phyloP scores from a whole-genome alignment of 2,113 vertebrate genomes.

The Podilymbus podiceps region DNA sequence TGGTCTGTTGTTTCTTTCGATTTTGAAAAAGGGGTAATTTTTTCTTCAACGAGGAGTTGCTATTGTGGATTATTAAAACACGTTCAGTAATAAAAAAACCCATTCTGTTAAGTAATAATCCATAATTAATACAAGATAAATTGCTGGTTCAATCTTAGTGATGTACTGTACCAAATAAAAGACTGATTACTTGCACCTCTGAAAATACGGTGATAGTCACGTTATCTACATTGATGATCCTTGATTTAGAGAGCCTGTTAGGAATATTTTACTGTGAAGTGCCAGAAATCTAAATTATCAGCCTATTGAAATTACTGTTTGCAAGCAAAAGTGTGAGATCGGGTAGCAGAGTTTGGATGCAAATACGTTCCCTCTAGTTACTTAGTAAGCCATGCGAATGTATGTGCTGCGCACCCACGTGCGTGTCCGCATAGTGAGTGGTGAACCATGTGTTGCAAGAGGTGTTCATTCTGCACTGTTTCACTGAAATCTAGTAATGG shows the following conservation, averaged over 20 bases:
- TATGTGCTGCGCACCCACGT: fast-evolving
- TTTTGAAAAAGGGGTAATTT: neutral
- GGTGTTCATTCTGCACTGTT: neutral
- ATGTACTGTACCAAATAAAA: neutral
- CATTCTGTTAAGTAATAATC: neutral
- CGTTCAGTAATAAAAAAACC: neutral
- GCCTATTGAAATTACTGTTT: neutral
- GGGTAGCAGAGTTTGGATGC: neutral
- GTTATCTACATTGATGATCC: neutral
- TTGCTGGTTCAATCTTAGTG: neutral
- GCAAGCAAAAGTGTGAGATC: neutral
- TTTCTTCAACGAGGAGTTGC: neutral
- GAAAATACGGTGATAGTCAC: neutral
- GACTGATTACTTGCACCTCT: neutral
- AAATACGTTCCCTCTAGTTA: neutral
- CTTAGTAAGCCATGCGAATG: neutral
- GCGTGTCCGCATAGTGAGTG: neutral
- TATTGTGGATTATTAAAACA: slow-evolving; percentile 16
- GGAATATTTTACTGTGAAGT: neutral
- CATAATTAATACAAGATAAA: neutral
- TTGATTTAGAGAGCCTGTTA: neutral
- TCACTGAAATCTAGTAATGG: neutral
- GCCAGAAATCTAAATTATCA: neutral
- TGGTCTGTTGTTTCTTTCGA: neutral
- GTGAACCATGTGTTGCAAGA: neutral